These are phyloP conservation scores for Corythornis cristatus DNA, from an alignment of 2,113 vertebrate species.

Conservation along the genomic window DNA sequence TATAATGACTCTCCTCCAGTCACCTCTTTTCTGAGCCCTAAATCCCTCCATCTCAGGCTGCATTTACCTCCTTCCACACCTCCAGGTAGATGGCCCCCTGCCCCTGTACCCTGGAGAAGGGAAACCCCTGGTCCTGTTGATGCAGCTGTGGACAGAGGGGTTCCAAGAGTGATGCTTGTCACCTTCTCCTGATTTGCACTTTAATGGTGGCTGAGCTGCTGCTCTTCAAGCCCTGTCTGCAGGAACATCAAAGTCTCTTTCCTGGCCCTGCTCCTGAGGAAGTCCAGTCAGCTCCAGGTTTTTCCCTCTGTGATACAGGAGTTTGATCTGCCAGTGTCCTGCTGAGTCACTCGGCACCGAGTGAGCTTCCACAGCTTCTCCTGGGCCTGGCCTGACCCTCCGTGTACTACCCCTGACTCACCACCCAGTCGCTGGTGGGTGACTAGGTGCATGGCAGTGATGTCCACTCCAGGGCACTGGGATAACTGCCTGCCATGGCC, in stretches of 20 bases:
- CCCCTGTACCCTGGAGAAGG: background rate
- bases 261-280: background rate
- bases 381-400: background rate
- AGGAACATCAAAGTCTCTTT: background rate
- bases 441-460: no score
- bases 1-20: background rate
- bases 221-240: background rate
- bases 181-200: background rate
- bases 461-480: rapidly evolving
- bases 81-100: background rate
- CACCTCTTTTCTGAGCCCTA: background rate
- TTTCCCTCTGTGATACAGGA: rapidly evolving
- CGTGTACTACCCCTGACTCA: background rate
- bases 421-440: background rate
- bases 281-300: rapidly evolving
- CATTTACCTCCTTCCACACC: background rate
- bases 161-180: background rate
- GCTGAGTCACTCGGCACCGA: background rate
- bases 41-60: background rate
- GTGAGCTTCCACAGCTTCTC: background rate
- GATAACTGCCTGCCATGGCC: background rate
- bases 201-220: background rate
- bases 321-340: background rate
- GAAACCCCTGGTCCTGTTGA: background rate
- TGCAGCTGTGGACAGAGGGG: rapidly evolving